A percentile compares a stretch with the other conserved stretches of the same genome.
Conservation (phyloP, 2,113 vertebrate genomes). For the Panthera leo region DNA sequence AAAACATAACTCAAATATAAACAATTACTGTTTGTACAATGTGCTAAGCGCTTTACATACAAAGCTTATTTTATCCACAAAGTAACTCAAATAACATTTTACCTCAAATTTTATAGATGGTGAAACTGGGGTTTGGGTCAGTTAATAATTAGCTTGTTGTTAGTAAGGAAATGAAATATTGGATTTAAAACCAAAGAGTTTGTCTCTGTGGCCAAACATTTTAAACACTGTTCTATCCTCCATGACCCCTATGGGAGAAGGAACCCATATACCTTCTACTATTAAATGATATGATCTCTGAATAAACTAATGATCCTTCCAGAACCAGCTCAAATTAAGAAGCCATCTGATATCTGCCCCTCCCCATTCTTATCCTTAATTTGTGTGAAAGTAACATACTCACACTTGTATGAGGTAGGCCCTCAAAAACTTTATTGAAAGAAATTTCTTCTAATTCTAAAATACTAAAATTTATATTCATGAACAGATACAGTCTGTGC, state of each 20-base stretch:
- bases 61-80: not conserved
- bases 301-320: not conserved
- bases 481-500: not conserved
- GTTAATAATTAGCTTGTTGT: not conserved
- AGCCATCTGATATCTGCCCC: too few relatives aligned
- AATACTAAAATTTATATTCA: not conserved
- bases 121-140: not conserved
- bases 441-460: not conserved
- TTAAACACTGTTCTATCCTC: not conserved
- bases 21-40: not conserved
- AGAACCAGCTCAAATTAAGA: not conserved
- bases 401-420: not conserved
- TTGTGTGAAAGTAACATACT: not conserved
- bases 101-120: slow-evolving; percentile 13
- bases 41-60: not conserved
- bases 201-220: slow-evolving; percentile 11
- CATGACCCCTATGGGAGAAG: not conserved
- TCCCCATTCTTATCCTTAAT: not conserved
- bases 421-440: not conserved
- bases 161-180: not conserved
- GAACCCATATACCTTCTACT: not conserved
- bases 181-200: not conserved
- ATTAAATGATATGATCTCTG: not conserved
- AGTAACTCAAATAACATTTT: not conserved
- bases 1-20: not conserved